Base-by-base conservation (phyloP, 2,888 invertebrate genomes). In the Pycnomerus fuliginosus region DNA sequence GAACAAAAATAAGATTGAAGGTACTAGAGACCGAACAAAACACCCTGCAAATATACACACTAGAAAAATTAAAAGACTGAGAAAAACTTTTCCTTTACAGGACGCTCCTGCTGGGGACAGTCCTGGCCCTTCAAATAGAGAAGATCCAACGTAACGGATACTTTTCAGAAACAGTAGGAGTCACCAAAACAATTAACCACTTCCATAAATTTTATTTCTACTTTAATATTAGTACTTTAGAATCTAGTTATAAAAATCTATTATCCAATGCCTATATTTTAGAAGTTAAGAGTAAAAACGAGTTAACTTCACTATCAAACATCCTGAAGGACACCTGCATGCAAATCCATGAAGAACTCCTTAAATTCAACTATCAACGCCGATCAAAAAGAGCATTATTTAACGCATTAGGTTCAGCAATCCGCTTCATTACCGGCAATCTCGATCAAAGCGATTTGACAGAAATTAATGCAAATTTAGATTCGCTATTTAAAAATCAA, bases 161-260 rank as follows among this genome's bases (percentile, higher is more conserved):
- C 33, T 43, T 55, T 17, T 5, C 42, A n/a, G 50, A 53, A 43
- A 27, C 44, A 5, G 8, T 55, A 29, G 44, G 50, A 8, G 16
- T 27, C n/a, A 31, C 45, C 10, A 56, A 37, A 42, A 16, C 36
- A 2, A 11, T 52, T n/a, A 27, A 31, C 15, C 49, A 55, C 33
- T 56, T 47, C 32, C 56, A 53, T 36, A 50, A 56, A 14, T 53
- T 53, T 31, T 53, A 55, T 42, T 55, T 53, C 39, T 53, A 53
- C 28, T 50, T 52, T 47, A 55, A 53, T 20, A 35, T 55, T 12
- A 53, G 30, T 16, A 25, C 44, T 14, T 36, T 51, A 47, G 46
- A 44, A 20, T 13, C 42, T 22, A 50, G 42, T 30, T 53, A 47
- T 31, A 37, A 33, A 28, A 32, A 41, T 12, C 12, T 54, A 22